Conservation (phyloP, 2,888 invertebrate genomes). For the Drosophila neotestacea region DNA sequence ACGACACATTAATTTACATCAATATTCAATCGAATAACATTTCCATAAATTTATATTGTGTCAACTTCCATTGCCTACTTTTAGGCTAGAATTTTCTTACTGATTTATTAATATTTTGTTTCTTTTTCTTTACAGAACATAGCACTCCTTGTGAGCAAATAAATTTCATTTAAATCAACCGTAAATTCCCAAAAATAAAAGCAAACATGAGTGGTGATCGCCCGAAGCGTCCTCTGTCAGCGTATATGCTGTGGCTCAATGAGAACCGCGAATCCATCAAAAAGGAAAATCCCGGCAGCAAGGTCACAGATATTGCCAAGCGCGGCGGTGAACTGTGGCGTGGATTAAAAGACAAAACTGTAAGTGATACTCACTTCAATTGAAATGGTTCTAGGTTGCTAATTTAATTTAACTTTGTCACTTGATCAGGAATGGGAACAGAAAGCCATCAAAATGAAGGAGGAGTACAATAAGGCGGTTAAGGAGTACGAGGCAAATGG, state of each 20-base stretch:
- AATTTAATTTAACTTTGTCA: neutral
- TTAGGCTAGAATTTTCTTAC: neutral
- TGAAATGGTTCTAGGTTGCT: neutral
- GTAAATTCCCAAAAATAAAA: conserved; percentile 7
- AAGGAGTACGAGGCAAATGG: conserved; percentile 95
- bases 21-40: neutral
- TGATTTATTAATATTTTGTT: conserved; percentile 29
- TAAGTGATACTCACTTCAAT: conserved; percentile 82
- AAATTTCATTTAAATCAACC: conserved; percentile 1
- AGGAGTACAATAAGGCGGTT: conserved; percentile 94
- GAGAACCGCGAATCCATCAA: conserved; percentile 95
- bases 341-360: conserved; percentile 93
- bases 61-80: conserved; percentile 18
- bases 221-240: conserved; percentile 96
- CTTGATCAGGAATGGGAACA: conserved; percentile 94
- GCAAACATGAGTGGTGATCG: conserved; percentile 91
- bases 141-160: conserved; percentile 13
- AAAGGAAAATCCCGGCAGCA: conserved; percentile 95
- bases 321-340: conserved; percentile 98
- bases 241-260: conserved; percentile 98
- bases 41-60: neutral
- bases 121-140: conserved; percentile 21
- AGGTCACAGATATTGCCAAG: conserved; percentile 96
- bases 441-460: conserved; percentile 94
- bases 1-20: conserved; percentile 12